Evolutionary conservation across 2,797 vertebrate genomes (phyloP), one percentile per base, ranked within the genome.

Genomic region (Miichthys miiuy): DNA sequence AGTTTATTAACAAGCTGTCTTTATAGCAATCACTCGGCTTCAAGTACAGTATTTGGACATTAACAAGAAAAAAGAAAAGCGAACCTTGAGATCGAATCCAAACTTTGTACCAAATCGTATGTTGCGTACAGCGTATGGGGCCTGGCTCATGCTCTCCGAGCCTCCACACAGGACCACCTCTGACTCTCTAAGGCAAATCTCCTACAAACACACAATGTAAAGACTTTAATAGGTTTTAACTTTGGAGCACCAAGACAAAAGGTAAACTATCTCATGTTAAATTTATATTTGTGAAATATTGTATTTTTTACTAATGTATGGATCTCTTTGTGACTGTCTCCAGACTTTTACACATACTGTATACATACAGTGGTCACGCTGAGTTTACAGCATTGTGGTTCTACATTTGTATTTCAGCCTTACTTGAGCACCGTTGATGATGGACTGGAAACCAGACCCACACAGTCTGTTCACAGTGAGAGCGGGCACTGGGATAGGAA

Each of bases 391-490:
- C 18, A 23, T 7, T 21, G 20, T 18, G 9, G 5, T 42, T 77
- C 5, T 3, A 21, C 9, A 68, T 66, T 80, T 79, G 47, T 73
- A 30, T 27, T 46, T 55, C 46, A 48, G 16, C 3, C 83, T 63
- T 96, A 99, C 98, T 88, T 99, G 97, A 81, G 97, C 96, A 9
- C 98, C 98, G 9, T 52, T 98, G 88, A 97, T 94, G 62, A 99
- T 95, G 72, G 98, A 95, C 80, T 99, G 98, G 93, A 99, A 99
- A 47, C 98, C 98, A 62, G 98, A 99, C 48, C 98, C 98, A 81
- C 98, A 99, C 30, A 99, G 96, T 6, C 98, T 96, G 86, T 99
- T 99, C 52, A 99, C 87, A 0, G 97, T 97, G 78, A 99, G 94
- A 46, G 97, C 97, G 1, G 97, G 97, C 13, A 92, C 94, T 3